Conservation (phyloP, 1,140 invertebrate genomes). For the Aphaenogaster rudis region DNA sequence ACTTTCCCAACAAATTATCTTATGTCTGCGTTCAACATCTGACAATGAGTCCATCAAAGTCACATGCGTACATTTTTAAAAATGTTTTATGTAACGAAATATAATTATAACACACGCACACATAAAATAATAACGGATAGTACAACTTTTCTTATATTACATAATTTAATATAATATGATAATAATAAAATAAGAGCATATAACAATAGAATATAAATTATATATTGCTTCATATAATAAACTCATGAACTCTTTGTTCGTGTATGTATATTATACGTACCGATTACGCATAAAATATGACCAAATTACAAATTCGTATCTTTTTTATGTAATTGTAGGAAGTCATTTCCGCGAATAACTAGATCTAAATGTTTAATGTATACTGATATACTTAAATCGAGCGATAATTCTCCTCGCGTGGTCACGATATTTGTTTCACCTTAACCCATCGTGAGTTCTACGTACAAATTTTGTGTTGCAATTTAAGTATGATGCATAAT, state of each 20-base stretch:
- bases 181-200: not conserved
- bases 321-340: slow-evolving; percentile 13
- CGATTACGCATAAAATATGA: not conserved
- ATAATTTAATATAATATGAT: not conserved
- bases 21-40: not conserved
- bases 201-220: slow-evolving; percentile 20
- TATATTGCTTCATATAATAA: not conserved
- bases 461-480: slow-evolving; percentile 33
- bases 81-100: not conserved
- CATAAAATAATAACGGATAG: slow-evolving; percentile 13
- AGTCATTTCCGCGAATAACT: not conserved
- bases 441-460: slow-evolving; percentile 16
- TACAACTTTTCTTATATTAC: not conserved
- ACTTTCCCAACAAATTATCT: not conserved
- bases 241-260: not conserved
- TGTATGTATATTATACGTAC: not conserved
- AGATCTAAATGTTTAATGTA: not conserved
- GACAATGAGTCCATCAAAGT: not conserved
- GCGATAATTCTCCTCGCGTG: slow-evolving; percentile 5
- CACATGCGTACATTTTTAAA: not conserved
- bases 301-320: slow-evolving; percentile 8
- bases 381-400: not conserved
- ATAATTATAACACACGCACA: not conserved
- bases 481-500: no score
- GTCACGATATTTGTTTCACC: not conserved